phyloP scores from a whole-genome alignment of 2,113 vertebrate genomes.

The Limnothrissa miodon region DNA sequence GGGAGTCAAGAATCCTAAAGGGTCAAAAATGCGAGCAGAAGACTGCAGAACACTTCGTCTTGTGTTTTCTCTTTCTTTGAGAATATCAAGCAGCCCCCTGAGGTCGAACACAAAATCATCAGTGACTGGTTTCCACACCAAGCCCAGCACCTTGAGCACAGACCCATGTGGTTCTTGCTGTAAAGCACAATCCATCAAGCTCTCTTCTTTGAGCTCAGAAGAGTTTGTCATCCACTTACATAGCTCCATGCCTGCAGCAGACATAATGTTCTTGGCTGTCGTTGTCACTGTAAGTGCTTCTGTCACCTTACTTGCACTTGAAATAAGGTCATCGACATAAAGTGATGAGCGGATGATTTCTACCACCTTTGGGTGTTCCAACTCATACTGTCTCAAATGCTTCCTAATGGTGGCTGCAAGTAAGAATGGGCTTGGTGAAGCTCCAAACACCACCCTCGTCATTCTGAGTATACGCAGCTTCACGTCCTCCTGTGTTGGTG shows the following conservation, averaged over 20 bases:
- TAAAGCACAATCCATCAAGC: background rate
- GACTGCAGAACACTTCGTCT: slow-evolving; percentile 30
- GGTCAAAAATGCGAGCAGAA: background rate
- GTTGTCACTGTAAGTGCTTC: background rate
- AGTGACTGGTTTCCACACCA: background rate
- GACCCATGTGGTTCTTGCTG: background rate
- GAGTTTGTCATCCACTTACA: slow-evolving; percentile 13
- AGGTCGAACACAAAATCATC: too few species aligned
- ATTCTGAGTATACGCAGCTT: slow-evolving; percentile 26
- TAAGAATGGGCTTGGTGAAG: slow-evolving; percentile 7
- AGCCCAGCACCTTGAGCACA: background rate
- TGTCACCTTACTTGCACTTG: background rate
- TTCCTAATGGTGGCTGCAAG: slow-evolving; percentile 7
- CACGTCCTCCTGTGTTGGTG: slow-evolving; percentile 20
- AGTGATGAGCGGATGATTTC: background rate
- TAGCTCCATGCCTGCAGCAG: slow-evolving; percentile 2
- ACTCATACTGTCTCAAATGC: slow-evolving; percentile 14
- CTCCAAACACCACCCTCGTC: slow-evolving; percentile 17
- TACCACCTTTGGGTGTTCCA: slow-evolving; percentile 1
- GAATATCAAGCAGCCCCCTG: too few species aligned
- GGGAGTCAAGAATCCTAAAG: slow-evolving; percentile 10
- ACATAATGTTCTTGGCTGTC: slow-evolving; percentile 15
- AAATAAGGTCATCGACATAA: slow-evolving; percentile 36
- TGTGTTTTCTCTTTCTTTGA: slow-evolving; percentile 6
- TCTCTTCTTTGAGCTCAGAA: background rate